Evolutionary conservation across 35 echinoderm and acorn worm species (phyloP), one percentile per base, ranked within the genome.

Genomic region (Apostichopus californicus): DNA sequence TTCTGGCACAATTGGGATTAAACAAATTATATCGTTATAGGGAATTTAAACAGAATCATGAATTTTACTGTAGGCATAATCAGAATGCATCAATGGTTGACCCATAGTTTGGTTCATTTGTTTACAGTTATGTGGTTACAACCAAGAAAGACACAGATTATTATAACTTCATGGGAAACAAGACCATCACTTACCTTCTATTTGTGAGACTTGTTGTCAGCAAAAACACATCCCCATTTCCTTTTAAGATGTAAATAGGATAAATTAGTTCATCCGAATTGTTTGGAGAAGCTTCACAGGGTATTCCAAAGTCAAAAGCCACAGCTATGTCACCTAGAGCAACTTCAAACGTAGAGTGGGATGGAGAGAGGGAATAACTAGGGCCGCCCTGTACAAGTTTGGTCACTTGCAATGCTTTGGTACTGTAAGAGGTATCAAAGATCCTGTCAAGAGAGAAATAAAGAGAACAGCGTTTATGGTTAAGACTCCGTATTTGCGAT

Each of bases 241-340:
- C 97, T 70, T 93, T 93, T 13, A 99, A 86, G 65, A 99, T 95
- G 86, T 96, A 99, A 10, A 99, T 61, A 26, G 97, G 97, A 88
- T 95, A 94, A 5, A 99, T 9, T 9, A 94, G 3, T 11, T 77
- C 78, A 9, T 24, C 80, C 6, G 20, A 54, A 14, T 90, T 78
- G 15, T 89, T 63, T 8, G 56, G 20, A 20, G 92, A 15, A n/a
- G 68, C 87, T 91, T 96, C 93, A 28, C 86, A 78, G 23, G 95
- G 93, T 15, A 78, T 90, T 11, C 97, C 97, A 80, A 96, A 96
- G 60, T 96, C 97, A 92, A 99, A 99, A 12, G 97, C 87, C 63
- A 99, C 89, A 0, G 97, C 97, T n/a, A 99, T 94, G 60, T 99
- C 97, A 56, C 97, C 97, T 1, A 99, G 70, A 5, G 95, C 97